Evolutionary conservation across 2,888 invertebrate genomes (phyloP).

Genomic region (Hedya salicella): DNA sequence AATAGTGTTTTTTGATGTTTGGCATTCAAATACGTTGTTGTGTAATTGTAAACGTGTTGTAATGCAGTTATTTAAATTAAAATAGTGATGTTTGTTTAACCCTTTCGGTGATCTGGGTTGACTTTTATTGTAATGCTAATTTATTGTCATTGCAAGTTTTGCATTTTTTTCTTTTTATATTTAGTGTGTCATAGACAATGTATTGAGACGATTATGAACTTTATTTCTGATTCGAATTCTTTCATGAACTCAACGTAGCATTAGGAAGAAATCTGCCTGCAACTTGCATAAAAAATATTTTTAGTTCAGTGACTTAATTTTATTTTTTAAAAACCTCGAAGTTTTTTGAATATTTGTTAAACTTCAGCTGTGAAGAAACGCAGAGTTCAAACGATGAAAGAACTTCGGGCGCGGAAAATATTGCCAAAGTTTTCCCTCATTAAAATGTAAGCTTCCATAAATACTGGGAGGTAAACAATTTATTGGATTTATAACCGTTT

Average conservation of each 20-base stretch:
- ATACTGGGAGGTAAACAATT: constrained; percentile 8
- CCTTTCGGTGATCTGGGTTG: constrained; percentile 34
- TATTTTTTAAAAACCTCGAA: not conserved
- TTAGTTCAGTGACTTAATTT: too few relatives aligned
- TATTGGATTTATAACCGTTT: not conserved
- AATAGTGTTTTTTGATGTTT: constrained; percentile 37
- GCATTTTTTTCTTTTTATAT: not conserved
- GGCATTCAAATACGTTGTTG: constrained; percentile 41
- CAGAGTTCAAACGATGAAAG: constrained; percentile 21
- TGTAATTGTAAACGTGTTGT: constrained; percentile 36
- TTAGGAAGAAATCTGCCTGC: too few relatives aligned
- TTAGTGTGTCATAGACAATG: too few relatives aligned
- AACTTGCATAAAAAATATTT: not conserved
- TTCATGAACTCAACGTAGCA: too few relatives aligned
- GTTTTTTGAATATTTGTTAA: constrained; percentile 11
- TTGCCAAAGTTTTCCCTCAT: constrained; percentile 33
- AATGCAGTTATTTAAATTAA: constrained; percentile 33
- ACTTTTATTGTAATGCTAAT: constrained; percentile 41
- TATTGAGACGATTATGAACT: too few relatives aligned
- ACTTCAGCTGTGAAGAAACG: constrained; percentile 16
- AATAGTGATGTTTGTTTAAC: constrained; percentile 32
- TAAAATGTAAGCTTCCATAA: constrained; percentile 34
- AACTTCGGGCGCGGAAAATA: constrained; percentile 24
- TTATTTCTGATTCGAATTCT: too few relatives aligned
- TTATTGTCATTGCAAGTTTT: constrained; percentile 9